A percentile compares a stretch with the other conserved stretches of the same genome.
Conservation (phyloP, 1,140 invertebrate genomes). For the Apis florea region DNA sequence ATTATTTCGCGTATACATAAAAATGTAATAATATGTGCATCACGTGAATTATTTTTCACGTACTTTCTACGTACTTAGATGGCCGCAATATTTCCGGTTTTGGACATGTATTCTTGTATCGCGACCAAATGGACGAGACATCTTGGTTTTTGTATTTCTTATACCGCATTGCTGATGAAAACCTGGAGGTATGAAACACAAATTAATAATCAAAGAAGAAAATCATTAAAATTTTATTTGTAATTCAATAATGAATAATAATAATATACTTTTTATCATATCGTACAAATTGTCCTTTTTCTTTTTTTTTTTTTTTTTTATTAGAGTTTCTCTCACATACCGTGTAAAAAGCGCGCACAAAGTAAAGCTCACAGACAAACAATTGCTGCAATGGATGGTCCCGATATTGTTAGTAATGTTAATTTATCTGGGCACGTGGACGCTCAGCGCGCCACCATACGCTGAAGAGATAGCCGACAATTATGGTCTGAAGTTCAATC, state of each 20-base stretch:
- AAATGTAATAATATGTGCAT: too few species aligned
- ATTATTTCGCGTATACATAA: not conserved
- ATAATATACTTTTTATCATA: too few species aligned
- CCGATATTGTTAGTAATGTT: slow-evolving; percentile 93
- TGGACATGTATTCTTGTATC: slow-evolving; percentile 90
- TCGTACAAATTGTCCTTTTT: not conserved
- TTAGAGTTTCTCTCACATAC: slow-evolving; percentile 95
- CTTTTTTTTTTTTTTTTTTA: not conserved
- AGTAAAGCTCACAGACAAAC: slow-evolving; percentile 94
- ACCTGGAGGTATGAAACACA: slow-evolving; percentile 86
- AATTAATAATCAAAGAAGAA: not conserved
- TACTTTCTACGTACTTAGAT: slow-evolving; percentile 83
- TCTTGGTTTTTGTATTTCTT: slow-evolving; percentile 94
- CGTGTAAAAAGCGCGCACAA: slow-evolving; percentile 96
- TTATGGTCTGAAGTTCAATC: slow-evolving; percentile 89
- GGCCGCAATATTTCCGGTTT: slow-evolving; percentile 93
- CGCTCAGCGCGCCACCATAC: slow-evolving; percentile 88
- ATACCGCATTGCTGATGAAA: slow-evolving; percentile 94
- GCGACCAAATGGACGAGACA: slow-evolving; percentile 95
- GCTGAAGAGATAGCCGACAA: slow-evolving; percentile 89
- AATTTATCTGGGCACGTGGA: slow-evolving; percentile 94
- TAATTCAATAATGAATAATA: too few species aligned
- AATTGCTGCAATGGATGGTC: slow-evolving; percentile 94
- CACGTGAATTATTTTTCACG: not conserved
- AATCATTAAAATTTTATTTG: too few species aligned